Percentiles rank a stretch among this genome's conserved stretches.
These are phyloP conservation scores for Callipepla squamata DNA, from an alignment of 2,113 vertebrate species.

Conservation along the genomic window DNA sequence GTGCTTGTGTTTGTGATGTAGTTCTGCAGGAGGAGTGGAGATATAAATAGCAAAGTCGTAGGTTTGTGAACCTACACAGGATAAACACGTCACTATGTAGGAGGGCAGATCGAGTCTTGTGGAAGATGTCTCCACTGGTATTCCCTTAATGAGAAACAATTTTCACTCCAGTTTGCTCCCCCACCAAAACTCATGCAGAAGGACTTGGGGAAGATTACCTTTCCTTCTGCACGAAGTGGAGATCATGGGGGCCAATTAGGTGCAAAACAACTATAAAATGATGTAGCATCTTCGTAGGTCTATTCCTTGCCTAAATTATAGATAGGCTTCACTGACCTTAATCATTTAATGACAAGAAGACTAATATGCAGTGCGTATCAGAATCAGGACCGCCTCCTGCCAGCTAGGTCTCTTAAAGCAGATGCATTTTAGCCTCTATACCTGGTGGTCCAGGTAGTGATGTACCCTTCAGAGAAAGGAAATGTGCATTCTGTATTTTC, in stretches of 20 bases:
- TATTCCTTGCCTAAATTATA: neutral
- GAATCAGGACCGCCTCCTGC: neutral
- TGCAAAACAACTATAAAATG: neutral
- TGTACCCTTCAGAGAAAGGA: neutral
- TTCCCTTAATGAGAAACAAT: neutral
- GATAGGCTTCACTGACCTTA: neutral
- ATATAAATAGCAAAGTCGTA: neutral
- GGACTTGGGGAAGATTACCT: neutral
- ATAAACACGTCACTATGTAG: neutral
- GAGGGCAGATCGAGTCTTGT: neutral
- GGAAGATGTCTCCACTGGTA: neutral
- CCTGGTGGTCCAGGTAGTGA: neutral
- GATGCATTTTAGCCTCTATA: accelerated
- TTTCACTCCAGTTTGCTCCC: neutral
- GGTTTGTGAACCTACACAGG: neutral
- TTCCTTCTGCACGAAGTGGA: neutral
- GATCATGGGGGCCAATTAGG: neutral
- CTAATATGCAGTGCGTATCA: neutral
- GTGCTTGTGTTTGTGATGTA: accelerated
- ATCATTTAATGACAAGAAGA: neutral
- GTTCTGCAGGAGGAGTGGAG: neutral
- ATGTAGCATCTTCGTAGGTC: neutral
- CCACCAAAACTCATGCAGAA: neutral
- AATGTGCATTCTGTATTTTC: neutral
- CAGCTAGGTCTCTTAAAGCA: neutral